A percentile compares a stretch with the other conserved stretches of the same genome.
These are phyloP conservation scores for Drosophila repletoides DNA, from an alignment of 1,140 invertebrate species.

Conservation along the genomic window DNA sequence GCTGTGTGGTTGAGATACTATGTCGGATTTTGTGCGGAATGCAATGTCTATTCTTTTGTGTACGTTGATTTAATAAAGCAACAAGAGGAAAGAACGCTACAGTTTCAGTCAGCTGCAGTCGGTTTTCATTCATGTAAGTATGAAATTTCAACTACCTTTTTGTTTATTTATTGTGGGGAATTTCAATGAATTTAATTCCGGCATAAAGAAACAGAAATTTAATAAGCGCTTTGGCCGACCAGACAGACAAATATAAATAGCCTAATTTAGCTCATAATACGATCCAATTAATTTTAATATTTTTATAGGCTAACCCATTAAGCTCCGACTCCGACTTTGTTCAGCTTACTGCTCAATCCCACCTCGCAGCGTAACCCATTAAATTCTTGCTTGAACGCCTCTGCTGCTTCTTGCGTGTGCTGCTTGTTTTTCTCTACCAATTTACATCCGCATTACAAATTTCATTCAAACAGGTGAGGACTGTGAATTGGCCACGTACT, in stretches of 20 bases:
- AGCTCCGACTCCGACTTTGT: too few relatives aligned
- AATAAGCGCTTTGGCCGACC: neutral
- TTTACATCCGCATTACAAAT: constrained; percentile 11
- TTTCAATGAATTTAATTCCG: neutral
- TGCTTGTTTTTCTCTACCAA: neutral
- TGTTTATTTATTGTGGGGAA: constrained; percentile 1
- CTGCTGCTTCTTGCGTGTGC: neutral
- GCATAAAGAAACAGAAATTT: neutral
- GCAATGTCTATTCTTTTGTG: neutral
- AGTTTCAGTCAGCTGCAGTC: constrained; percentile 1
- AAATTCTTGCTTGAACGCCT: constrained; percentile 6
- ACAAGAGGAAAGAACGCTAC: constrained; percentile 5
- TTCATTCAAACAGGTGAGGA: constrained; percentile 26
- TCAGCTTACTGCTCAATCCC: neutral
- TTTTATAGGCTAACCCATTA: too few relatives aligned
- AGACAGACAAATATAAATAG: neutral
- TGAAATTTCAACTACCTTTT: neutral
- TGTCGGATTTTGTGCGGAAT: constrained; percentile 6
- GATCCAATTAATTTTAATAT: too few relatives aligned
- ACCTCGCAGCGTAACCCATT: neutral
- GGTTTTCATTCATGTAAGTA: neutral
- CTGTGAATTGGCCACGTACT: constrained; percentile 8
- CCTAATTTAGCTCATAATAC: too few relatives aligned
- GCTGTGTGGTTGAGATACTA: too few relatives aligned
- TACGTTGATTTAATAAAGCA: constrained; percentile 21